Percentiles rank a stretch among this genome's conserved stretches.
These are phyloP conservation scores for Cisticola juncidis DNA, from an alignment of 2,113 vertebrate genomes.

Conservation along the genomic window DNA sequence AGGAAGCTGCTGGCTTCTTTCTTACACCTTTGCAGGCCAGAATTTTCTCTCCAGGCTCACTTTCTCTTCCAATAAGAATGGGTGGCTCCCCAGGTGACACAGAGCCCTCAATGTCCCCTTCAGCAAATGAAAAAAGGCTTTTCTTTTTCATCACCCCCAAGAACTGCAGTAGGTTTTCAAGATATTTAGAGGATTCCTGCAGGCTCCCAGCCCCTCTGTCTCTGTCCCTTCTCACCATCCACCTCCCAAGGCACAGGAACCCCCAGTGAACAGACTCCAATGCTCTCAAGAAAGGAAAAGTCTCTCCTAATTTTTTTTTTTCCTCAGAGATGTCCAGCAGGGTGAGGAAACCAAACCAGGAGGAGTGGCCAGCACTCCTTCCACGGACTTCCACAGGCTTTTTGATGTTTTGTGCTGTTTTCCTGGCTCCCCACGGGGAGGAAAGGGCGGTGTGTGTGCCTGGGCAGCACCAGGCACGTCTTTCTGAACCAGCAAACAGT, in stretches of 20 bases:
- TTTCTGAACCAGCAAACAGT: background rate
- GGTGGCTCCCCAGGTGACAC: background rate
- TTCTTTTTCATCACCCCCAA: background rate
- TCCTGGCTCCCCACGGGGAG: background rate
- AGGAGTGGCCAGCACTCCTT: background rate
- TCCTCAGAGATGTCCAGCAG: background rate
- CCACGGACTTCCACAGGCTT: background rate
- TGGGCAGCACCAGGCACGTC: background rate
- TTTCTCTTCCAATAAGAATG: background rate
- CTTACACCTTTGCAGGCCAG: background rate
- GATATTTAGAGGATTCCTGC: background rate
- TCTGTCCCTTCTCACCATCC: background rate
- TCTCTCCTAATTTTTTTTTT: background rate
- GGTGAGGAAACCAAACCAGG: background rate
- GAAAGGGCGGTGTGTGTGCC: background rate
- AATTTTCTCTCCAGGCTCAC: background rate
- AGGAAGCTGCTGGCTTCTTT: background rate
- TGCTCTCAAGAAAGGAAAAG: background rate
- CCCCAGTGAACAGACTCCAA: background rate
- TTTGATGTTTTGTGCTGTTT: constrained; percentile 2
- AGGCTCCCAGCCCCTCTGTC: background rate
- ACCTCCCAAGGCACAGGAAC: background rate
- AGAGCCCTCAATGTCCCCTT: too few relatives aligned
- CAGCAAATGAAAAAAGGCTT: background rate
- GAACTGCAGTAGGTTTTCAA: background rate